Evolutionary conservation across 2,113 vertebrate genomes (phyloP).

Genomic region (Heterotilapia buettikoferi): DNA sequence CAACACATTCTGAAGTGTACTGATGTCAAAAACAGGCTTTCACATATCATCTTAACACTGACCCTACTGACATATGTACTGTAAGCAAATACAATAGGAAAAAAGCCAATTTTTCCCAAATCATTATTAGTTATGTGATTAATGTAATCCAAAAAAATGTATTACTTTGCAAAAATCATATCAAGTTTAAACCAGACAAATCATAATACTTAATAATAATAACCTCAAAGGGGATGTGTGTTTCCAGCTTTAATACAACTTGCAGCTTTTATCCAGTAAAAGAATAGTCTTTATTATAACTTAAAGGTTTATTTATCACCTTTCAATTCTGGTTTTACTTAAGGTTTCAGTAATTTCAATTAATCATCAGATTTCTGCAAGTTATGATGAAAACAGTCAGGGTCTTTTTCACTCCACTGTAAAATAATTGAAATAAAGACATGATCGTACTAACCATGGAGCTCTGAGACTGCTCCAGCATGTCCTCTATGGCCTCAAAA

Average conservation of each 20-base stretch:
- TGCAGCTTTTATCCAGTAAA: background rate
- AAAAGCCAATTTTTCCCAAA: background rate
- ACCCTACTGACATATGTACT: background rate
- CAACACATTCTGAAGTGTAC: background rate
- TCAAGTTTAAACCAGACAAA: background rate
- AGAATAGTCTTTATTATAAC: background rate
- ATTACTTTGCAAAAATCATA: background rate
- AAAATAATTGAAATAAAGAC: background rate
- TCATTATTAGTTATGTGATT: background rate
- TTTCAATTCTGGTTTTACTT: background rate
- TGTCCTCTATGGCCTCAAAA: background rate
- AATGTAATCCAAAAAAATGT: background rate
- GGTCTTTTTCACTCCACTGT: background rate
- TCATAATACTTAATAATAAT: background rate
- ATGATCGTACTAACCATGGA: background rate
- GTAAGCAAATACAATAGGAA: background rate
- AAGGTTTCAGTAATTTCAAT: background rate
- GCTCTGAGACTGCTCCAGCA: background rate
- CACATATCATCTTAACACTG: background rate
- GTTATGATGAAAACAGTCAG: background rate
- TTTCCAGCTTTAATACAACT: background rate
- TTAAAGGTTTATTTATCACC: background rate
- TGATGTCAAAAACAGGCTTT: background rate
- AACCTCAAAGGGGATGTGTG: background rate
- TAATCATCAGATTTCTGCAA: background rate